Conservation (phyloP, 2,113 vertebrate genomes). For the Cavia aperea region DNA sequence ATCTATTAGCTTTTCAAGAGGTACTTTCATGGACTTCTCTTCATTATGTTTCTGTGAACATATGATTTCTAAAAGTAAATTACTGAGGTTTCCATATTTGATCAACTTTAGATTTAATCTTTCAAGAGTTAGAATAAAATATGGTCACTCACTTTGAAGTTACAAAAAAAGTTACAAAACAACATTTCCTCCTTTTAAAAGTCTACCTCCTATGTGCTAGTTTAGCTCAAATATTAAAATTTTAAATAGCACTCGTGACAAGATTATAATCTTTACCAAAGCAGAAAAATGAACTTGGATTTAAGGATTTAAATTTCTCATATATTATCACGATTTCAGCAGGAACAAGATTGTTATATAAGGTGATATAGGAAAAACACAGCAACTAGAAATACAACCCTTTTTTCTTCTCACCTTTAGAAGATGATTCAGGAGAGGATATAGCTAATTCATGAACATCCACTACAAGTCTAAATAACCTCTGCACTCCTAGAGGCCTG, state of each 20-base stretch:
- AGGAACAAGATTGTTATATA: background rate
- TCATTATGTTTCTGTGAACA: background rate
- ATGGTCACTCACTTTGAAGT: slow-evolving; percentile 32
- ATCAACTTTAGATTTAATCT: background rate
- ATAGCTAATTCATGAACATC: background rate
- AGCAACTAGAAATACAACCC: background rate
- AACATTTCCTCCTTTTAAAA: background rate
- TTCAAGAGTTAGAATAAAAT: slow-evolving; percentile 30
- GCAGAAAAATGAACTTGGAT: slow-evolving; percentile 24
- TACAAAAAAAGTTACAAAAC: background rate
- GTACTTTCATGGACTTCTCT: background rate
- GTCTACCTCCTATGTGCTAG: background rate
- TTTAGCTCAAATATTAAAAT: slow-evolving; percentile 30
- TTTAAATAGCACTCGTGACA: slow-evolving; percentile 2
- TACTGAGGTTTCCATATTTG: background rate
- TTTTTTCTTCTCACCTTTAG: background rate
- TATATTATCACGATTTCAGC: background rate
- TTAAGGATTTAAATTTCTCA: background rate
- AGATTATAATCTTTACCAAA: slow-evolving; percentile 36
- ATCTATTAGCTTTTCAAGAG: background rate
- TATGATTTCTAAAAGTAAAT: background rate
- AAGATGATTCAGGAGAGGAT: background rate
- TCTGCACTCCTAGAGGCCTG: background rate
- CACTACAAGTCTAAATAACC: background rate
- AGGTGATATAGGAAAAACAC: background rate